Conservation (phyloP, 2,888 invertebrate species). For the Sphaeridia pumilis region DNA sequence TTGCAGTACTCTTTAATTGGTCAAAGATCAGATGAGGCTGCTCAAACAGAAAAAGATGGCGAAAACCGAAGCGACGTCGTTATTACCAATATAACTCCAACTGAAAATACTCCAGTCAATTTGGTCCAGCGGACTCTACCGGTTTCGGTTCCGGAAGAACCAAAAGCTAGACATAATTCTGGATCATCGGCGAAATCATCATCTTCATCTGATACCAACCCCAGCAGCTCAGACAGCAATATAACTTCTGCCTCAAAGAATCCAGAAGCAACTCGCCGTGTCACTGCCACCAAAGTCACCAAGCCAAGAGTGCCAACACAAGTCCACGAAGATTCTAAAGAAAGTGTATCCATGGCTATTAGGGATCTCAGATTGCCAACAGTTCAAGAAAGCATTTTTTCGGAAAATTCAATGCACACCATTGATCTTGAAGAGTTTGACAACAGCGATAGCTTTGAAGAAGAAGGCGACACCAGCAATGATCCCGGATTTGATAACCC, state of each 20-base stretch:
- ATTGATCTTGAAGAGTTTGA: constrained; percentile 25
- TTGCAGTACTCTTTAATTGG: neutral
- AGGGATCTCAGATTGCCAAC: constrained; percentile 27
- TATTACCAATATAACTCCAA: neutral
- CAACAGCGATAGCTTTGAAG: constrained; percentile 16
- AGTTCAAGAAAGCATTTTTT: constrained; percentile 24
- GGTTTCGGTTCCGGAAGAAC: neutral
- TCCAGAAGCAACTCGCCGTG: too few species aligned
- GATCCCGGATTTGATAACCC: constrained; percentile 2
- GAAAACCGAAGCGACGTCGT: neutral
- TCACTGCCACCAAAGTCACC: neutral
- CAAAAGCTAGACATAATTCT: neutral
- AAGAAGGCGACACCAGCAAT: neutral
- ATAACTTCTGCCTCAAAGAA: neutral
- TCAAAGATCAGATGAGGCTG: neutral
- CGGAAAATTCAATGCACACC: constrained; percentile 20
- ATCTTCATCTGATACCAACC: neutral
- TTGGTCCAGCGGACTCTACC: neutral
- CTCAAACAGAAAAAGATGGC: constrained; percentile 4
- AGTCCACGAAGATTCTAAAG: constrained; percentile 7
- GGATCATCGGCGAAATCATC: neutral
- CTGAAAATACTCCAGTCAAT: neutral
- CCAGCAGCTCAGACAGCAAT: neutral
- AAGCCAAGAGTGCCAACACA: neutral
- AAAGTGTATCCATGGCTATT: constrained; percentile 26